Evolutionary conservation across 2,113 vertebrate genomes (phyloP).

Genomic region (Acrocephalus arundinaceus): DNA sequence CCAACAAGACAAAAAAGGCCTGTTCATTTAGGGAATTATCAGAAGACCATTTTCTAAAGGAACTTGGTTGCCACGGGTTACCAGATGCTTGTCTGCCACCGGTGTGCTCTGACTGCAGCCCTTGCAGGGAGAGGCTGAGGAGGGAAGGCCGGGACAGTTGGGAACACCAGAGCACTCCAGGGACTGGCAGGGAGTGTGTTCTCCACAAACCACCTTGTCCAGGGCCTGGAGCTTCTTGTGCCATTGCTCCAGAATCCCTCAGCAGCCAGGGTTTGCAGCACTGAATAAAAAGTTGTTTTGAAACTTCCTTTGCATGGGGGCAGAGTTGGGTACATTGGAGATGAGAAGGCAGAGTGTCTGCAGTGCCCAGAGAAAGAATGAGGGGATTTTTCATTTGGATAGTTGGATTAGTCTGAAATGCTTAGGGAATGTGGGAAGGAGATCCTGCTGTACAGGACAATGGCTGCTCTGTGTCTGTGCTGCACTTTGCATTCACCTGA

Average conservation of each 20-base stretch:
- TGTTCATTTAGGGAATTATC: constrained; percentile 59
- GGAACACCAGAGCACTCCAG: neutral
- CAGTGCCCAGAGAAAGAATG: neutral
- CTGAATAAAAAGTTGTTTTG: neutral
- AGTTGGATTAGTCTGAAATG: neutral
- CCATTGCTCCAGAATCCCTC: neutral
- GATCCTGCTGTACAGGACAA: neutral
- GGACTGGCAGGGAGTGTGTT: neutral
- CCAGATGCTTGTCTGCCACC: constrained; percentile 46
- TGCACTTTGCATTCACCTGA: neutral
- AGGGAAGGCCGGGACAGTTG: neutral
- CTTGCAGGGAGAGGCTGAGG: neutral
- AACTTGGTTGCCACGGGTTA: constrained; percentile 67
- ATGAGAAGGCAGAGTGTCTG: neutral
- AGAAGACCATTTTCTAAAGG: constrained; percentile 55
- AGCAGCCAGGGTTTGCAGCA: neutral
- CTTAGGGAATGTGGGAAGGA: neutral
- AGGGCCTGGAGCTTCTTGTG: neutral
- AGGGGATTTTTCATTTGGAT: neutral
- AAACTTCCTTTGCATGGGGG: neutral
- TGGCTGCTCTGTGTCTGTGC: neutral
- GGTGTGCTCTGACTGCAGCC: constrained; percentile 26
- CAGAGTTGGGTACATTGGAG: neutral
- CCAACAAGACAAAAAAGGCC: neutral
- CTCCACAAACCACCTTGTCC: neutral